Evolutionary conservation across 2,888 invertebrate genomes (phyloP).

Genomic region (Clistopyga incitator): DNA sequence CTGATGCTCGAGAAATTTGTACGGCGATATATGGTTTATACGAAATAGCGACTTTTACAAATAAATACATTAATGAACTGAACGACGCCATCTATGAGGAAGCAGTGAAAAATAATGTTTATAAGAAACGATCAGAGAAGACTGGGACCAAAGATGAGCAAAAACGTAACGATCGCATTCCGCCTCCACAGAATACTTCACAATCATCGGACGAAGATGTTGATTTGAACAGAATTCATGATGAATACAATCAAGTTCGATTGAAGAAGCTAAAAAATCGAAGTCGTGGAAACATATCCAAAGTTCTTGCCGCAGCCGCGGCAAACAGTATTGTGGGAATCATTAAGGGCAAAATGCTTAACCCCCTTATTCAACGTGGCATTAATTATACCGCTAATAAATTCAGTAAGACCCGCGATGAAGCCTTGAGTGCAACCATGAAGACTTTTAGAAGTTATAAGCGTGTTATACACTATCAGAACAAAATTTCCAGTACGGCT

Average conservation of each 20-base stretch:
- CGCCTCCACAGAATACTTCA: not conserved
- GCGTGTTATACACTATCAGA: slow-evolving; percentile 5
- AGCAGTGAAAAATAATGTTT: slow-evolving; percentile 1
- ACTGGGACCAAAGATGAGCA: not conserved
- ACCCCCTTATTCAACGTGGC: not conserved
- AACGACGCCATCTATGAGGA: not conserved
- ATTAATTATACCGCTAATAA: not conserved
- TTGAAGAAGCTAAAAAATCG: not conserved
- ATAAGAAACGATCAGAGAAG: not conserved
- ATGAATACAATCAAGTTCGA: not conserved
- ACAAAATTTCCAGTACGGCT: not conserved
- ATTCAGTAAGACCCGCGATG: not conserved
- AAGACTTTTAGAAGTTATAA: not conserved
- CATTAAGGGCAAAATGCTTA: slow-evolving; percentile 21
- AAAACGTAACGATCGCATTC: not conserved
- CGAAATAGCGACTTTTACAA: not conserved
- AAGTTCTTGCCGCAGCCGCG: not conserved
- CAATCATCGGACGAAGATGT: not conserved
- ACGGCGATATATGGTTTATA: not conserved
- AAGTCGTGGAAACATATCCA: not conserved
- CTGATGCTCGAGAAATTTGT: not conserved
- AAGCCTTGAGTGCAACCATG: not conserved
- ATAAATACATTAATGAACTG: not conserved
- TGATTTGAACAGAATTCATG: not conserved
- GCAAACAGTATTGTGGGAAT: slow-evolving; percentile 15